Evolutionary conservation across 2,888 invertebrate species (phyloP), one percentile per base, ranked within the genome.

Genomic region (Acronicta alni): DNA sequence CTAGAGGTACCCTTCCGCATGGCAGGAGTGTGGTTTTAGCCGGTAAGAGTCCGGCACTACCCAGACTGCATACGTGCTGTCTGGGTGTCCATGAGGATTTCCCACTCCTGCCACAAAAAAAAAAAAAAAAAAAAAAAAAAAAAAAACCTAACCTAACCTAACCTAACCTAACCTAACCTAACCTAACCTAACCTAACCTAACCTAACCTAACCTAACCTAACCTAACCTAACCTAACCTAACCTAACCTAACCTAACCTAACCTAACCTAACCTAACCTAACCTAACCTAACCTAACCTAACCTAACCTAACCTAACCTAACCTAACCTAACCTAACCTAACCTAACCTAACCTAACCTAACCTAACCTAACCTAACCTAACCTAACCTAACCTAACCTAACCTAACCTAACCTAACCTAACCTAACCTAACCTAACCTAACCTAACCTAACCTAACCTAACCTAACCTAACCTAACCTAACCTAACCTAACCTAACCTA

Each of bases 61-160:
- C n/a, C n/a, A n/a, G n/a, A n/a, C n/a, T n/a, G n/a, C n/a, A n/a
- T n/a, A n/a, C n/a, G n/a, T n/a, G n/a, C n/a, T n/a, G n/a, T n/a
- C n/a, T n/a, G n/a, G n/a, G n/a, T n/a, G n/a, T n/a, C n/a, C n/a
- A n/a, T n/a, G n/a, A n/a, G n/a, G n/a, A n/a, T n/a, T n/a, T n/a
- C n/a, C n/a, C n/a, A n/a, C n/a, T n/a, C n/a, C n/a, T n/a, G n/a
- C n/a, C n/a, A n/a, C n/a, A n/a, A n/a, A n/a, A n/a, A n/a, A n/a
- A n/a, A n/a, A n/a, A n/a, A n/a, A n/a, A n/a, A n/a, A n/a, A n/a
- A n/a, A n/a, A n/a, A n/a, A n/a, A n/a, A n/a, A n/a, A n/a, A n/a
- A n/a, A n/a, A n/a, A n/a, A n/a, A 38, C 38, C 38, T 38, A 38
- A 38, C 38, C 38, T 38, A 38, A 38, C 38, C 38, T 38, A 38